phyloP scores from a whole-genome alignment of 2,797 vertebrate genomes.

The Intellagama lesueurii region DNA sequence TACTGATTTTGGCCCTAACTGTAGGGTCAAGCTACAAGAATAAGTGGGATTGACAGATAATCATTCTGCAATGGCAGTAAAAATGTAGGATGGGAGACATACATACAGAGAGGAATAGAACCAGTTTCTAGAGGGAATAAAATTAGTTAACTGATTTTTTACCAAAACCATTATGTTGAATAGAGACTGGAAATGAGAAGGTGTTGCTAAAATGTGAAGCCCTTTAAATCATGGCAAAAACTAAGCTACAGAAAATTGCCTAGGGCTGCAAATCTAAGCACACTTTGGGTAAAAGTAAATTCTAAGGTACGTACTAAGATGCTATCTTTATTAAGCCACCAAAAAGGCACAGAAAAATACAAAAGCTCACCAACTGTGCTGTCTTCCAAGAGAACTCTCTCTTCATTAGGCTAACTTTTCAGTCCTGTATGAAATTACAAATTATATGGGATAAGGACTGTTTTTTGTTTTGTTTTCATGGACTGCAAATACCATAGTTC shows the following conservation, averaged over 20 bases:
- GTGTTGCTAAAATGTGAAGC: conserved; percentile 39
- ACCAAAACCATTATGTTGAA: conserved; percentile 48
- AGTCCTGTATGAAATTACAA: too few species aligned
- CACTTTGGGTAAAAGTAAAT: not conserved
- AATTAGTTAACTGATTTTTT: conserved; percentile 56
- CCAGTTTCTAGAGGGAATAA: conserved; percentile 6
- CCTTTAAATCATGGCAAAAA: conserved; percentile 51
- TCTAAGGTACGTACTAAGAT: too few species aligned
- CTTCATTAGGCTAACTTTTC: too few species aligned
- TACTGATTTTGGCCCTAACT: not conserved
- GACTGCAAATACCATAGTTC: too few species aligned
- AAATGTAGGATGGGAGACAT: conserved; percentile 1
- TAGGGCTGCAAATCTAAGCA: conserved; percentile 25
- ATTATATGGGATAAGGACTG: too few species aligned
- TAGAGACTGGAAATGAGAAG: conserved; percentile 49
- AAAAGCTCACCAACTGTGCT: too few species aligned
- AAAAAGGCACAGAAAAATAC: too few species aligned
- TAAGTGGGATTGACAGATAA: conserved; percentile 20
- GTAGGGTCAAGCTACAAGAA: conserved; percentile 22
- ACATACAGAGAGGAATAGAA: conserved; percentile 29
- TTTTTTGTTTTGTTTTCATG: too few species aligned
- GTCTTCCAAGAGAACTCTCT: too few species aligned
- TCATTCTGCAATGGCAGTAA: conserved; percentile 19
- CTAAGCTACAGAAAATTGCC: conserved; percentile 29
- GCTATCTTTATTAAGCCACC: too few species aligned